Conservation (phyloP, 53 echinoderm and acorn worm species). For the Astropecten irregularis region DNA sequence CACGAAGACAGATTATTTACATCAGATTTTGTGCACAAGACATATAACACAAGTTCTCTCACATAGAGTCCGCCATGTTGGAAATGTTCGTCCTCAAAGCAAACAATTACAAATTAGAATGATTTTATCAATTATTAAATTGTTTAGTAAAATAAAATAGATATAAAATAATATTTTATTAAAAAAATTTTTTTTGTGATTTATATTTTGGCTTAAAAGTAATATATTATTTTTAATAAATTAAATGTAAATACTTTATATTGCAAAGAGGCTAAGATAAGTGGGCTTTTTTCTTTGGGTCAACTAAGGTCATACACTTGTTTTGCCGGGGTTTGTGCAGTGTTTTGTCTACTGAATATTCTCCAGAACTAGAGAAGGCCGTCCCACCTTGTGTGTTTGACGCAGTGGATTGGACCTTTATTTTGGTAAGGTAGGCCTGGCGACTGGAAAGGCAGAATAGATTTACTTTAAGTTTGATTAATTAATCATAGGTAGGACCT, state of each 20-base stretch:
- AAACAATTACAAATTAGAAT: neutral
- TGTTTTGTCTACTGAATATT: no score
- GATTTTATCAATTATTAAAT: neutral
- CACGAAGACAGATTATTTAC: no score
- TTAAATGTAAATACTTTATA: neutral
- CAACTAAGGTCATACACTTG: no score
- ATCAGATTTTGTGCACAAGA: constrained; percentile 22
- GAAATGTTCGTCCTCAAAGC: neutral
- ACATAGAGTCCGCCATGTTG: constrained; percentile 43
- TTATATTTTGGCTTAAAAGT: neutral
- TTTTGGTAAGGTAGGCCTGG: no score
- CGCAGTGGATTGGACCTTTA: no score
- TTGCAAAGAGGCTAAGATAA: neutral
- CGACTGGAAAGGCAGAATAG: no score
- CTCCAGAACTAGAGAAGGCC: no score
- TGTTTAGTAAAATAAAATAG: neutral
- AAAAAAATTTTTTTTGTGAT: neutral
- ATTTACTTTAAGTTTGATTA: no score
- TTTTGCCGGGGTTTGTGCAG: no score
- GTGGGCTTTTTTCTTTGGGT: neutral
- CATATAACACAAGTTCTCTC: neutral
- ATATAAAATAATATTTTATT: neutral
- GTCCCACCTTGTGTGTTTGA: no score
- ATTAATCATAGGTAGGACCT: no score
- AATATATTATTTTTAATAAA: neutral